Conservation (phyloP, 1,140 invertebrate genomes). For the Pissodes strobi region DNA sequence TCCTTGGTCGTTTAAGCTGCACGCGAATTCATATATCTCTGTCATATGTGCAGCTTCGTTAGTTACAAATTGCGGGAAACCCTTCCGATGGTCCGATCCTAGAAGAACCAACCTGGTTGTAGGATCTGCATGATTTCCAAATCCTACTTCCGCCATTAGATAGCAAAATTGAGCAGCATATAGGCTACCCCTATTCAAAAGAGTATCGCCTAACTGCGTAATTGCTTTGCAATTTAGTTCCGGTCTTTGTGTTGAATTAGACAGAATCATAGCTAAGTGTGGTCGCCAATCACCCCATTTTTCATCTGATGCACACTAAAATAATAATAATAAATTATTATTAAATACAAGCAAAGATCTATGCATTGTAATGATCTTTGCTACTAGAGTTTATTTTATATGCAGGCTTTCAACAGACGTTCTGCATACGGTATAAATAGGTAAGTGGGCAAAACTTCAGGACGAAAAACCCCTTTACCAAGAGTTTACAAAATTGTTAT, state of each 20-base stretch:
- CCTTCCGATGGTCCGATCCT: constrained; percentile 69
- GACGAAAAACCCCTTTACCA: too few relatives aligned
- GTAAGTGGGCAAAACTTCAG: too few relatives aligned
- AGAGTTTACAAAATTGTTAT: too few relatives aligned
- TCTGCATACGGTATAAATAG: too few relatives aligned
- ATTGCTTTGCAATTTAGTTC: constrained; percentile 85
- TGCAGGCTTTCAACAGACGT: too few relatives aligned
- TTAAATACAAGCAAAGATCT: not conserved
- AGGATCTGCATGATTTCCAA: constrained; percentile 62
- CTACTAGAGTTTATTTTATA: too few relatives aligned
- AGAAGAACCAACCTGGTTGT: constrained; percentile 77
- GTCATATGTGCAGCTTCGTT: constrained; percentile 90
- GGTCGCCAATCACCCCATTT: constrained; percentile 95
- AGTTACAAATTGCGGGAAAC: constrained; percentile 73
- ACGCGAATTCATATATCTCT: constrained; percentile 93
- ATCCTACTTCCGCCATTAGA: constrained; percentile 77
- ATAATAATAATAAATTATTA: constrained; percentile 40
- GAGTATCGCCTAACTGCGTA: constrained; percentile 74
- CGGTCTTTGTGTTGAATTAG: constrained; percentile 78
- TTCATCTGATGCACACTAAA: constrained; percentile 77
- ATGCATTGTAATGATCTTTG: too few relatives aligned
- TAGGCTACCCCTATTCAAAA: constrained; percentile 71
- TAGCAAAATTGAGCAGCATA: constrained; percentile 94
- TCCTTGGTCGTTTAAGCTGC: constrained; percentile 75
- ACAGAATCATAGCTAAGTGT: constrained; percentile 92